These are phyloP conservation scores for Astyanax mexicanus DNA, from an alignment of 2,797 vertebrate genomes.

Conservation along the genomic window DNA sequence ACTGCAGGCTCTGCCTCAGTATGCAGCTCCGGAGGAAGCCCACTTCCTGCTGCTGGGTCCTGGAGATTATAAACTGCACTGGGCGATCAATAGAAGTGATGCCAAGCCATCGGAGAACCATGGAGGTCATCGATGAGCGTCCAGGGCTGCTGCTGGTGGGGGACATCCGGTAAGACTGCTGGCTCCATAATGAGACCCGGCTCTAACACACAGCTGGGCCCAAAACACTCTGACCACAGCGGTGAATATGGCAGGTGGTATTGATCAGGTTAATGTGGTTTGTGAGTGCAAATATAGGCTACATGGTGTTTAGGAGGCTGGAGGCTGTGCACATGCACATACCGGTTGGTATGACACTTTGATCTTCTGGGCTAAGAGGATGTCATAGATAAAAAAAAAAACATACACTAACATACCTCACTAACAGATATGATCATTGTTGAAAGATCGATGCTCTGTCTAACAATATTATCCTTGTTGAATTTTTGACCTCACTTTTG, in stretches of 20 bases:
- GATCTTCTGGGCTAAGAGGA: no score
- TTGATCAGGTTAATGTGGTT: conserved; percentile 53
- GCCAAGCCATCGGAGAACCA: conserved; percentile 65
- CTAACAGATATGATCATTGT: no score
- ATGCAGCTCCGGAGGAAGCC: conserved; percentile 48
- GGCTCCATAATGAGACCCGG: conserved; percentile 79
- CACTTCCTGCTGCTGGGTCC: conserved; percentile 73
- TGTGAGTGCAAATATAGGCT: conserved; percentile 6
- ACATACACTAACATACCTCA: no score
- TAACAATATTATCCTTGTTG: no score
- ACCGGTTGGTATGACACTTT: background rate
- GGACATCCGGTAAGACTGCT: conserved; percentile 72
- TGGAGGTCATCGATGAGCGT: conserved; percentile 77
- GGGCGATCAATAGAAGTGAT: conserved; percentile 79
- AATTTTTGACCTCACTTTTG: no score
- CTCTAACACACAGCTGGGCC: conserved; percentile 55
- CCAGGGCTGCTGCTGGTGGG: conserved; percentile 77
- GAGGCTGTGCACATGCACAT: background rate
- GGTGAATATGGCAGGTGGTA: conserved; percentile 35
- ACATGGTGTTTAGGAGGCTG: background rate
- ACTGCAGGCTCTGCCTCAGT: conserved; percentile 34
- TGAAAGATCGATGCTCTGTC: no score
- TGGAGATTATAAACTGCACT: conserved; percentile 77
- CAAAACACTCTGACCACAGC: conserved; percentile 38
- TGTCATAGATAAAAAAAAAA: no score